phyloP scores from a whole-genome alignment of 2,113 vertebrate species.

The Budorcas taxicolor region DNA sequence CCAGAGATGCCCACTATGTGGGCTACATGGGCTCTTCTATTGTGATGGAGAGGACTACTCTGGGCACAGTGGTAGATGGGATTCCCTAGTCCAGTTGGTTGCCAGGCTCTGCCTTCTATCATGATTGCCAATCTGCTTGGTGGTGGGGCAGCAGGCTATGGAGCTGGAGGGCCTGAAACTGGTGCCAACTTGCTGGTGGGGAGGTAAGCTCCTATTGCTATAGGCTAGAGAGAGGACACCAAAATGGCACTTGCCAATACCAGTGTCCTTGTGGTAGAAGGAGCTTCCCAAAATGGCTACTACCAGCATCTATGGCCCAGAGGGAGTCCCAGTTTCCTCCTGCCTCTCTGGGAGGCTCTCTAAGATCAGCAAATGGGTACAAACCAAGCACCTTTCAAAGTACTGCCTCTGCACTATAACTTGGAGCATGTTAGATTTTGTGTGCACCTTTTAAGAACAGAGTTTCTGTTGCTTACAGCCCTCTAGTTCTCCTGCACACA shows the following conservation, averaged over 20 bases:
- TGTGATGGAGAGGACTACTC: not conserved
- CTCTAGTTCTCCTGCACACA: not conserved
- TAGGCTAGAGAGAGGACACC: not conserved
- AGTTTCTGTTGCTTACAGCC: not conserved
- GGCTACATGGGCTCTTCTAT: not conserved
- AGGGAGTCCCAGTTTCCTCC: not conserved
- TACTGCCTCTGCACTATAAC: not conserved
- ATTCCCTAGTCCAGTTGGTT: not conserved
- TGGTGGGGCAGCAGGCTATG: not conserved
- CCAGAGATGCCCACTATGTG: not conserved
- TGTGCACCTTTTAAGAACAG: not conserved
- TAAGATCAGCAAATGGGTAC: not conserved
- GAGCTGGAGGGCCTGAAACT: not conserved
- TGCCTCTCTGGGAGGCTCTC: not conserved
- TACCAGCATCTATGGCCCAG: not conserved
- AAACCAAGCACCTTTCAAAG: not conserved
- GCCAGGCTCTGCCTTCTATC: not conserved
- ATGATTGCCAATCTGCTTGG: not conserved
- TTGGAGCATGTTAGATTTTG: not conserved
- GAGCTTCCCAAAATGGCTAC: not conserved
- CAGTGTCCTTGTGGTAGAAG: not conserved
- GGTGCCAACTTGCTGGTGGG: not conserved
- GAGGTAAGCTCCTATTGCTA: not conserved
- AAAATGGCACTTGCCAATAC: not conserved
- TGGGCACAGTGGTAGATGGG: not conserved